Evolutionary conservation across 2,888 invertebrate genomes (phyloP), one percentile per base, ranked within the genome.

Genomic region (Agonopterix heracliana): DNA sequence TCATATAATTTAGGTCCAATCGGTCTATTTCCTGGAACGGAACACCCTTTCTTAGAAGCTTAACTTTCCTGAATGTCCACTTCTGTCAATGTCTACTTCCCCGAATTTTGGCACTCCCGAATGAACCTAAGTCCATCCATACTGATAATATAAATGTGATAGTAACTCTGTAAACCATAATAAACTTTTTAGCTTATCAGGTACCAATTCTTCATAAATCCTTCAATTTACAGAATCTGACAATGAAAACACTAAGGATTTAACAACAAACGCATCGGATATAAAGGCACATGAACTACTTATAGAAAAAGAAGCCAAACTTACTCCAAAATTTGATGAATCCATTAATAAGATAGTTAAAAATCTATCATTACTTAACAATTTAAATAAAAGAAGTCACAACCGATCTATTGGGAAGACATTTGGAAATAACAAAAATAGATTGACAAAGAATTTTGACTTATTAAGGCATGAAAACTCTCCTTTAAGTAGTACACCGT

Each of bases 401-500:
- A 60, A 61, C 48, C 60, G 60, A 36, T 66, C 66, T 14, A 49
- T 59, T 13, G 67, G 59, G 38, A 64, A 63, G 51, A 58, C 56
- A 40, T 53, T 54, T 36, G 65, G 53, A 41, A 49, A 41, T 48
- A 56, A 59, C 41, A 66, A 57, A 49, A 64, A 67, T 54, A 71
- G 68, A 63, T 52, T 74, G 46, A 69, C 68, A 26, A 66, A 54
- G 43, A 71, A 66, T 60, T 52, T 62, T 46, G 58, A 68, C 44
- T 68, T 71, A 38, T 68, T 74, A 38, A 50, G 64, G 5, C 44
- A 63, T 43, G 65, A 66, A 52, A 70, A 62, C 46, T 82, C 84
- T 1, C 83, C 83, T 36, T 58, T 81, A 34, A 79, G 81, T 55
- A 87, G 87, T 61, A 87, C 87, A 38, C 87, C 87, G 49, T 81